Conservation (phyloP, 2,797 vertebrate genomes). For the Dromococcyx pavoninus region DNA sequence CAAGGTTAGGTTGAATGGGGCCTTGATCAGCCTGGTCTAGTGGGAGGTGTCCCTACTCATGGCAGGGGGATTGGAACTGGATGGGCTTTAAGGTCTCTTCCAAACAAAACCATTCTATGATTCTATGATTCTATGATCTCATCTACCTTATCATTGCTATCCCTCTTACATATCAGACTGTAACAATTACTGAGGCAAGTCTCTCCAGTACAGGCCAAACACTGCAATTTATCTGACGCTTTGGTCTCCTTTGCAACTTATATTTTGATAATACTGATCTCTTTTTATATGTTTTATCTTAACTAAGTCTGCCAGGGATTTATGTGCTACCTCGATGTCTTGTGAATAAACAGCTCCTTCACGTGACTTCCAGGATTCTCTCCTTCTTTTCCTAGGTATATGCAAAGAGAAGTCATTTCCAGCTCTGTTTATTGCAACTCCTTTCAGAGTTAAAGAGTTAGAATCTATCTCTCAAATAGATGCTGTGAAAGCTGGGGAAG, state of each 20-base stretch:
- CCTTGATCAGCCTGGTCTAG: too few species aligned
- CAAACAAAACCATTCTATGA: too few species aligned
- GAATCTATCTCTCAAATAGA: background rate
- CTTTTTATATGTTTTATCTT: background rate
- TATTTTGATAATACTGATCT: background rate
- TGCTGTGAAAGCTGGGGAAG: background rate
- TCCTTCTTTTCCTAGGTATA: background rate
- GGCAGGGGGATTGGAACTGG: too few species aligned
- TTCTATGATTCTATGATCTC: too few species aligned
- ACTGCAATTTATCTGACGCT: background rate
- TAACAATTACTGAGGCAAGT: constrained; percentile 50
- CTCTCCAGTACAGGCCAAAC: background rate
- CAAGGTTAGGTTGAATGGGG: too few species aligned
- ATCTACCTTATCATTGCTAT: constrained; percentile 46
- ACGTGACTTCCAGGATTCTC: background rate
- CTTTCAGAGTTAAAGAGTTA: background rate
- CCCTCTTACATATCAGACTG: background rate
- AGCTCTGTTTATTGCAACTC: background rate
- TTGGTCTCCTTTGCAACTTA: background rate
- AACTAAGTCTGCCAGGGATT: background rate
- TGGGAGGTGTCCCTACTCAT: too few species aligned
- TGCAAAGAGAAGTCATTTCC: background rate
- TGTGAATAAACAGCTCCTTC: background rate
- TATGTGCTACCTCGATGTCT: background rate
- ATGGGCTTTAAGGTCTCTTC: too few species aligned